Evolutionary conservation across 64 coral and sea anemone genomes (phyloP), one percentile per base, ranked within the genome.

Genomic region (Trachythela sp.): DNA sequence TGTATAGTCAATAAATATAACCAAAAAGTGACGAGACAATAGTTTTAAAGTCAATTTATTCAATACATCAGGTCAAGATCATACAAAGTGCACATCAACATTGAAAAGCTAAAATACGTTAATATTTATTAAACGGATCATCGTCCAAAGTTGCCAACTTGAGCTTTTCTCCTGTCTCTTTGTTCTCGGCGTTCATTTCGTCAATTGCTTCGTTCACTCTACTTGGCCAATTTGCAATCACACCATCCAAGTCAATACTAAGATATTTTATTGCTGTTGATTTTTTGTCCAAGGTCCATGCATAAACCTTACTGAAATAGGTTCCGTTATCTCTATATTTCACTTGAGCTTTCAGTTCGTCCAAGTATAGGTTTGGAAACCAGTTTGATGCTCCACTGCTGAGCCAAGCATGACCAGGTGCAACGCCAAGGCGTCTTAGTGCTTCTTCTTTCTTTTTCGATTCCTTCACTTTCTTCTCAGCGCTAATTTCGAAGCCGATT

Each of bases 341-440:
- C 59, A 88, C 86, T 40, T 29, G 36, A 39, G 52, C 33, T 70
- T 88, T 88, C 29, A 88, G 86, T 70, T 59, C 86, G 38, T 88
- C 40, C 86, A 67, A 36, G 29, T 59, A 40, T 31, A 70, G 33
- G 0, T 37, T 39, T 67, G 56, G 0, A 70, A 37, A 64, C 50
- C 14, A 88, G 58, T 88, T 88, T 35, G 86, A 39, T 36, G 60
- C 38, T 59, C 86, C 86, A 42, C 67, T 59, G 40, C 86, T 70
- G 50, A 88, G 58, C 86, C 86, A 88, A 39, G 86, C 86, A 88
- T 88, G 86, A 71, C 86, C 86, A 88, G 86, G 51, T 48, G 52
- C 54, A 88, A 88, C 86, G 39, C 86, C 86, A 39, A 88, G 18
- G 34, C 35, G 49, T 64, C n/a, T 88, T 41, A 88, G 58, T 39